phyloP scores from a whole-genome alignment of 2,888 invertebrate species.

The Yponomeuta evonymella region DNA sequence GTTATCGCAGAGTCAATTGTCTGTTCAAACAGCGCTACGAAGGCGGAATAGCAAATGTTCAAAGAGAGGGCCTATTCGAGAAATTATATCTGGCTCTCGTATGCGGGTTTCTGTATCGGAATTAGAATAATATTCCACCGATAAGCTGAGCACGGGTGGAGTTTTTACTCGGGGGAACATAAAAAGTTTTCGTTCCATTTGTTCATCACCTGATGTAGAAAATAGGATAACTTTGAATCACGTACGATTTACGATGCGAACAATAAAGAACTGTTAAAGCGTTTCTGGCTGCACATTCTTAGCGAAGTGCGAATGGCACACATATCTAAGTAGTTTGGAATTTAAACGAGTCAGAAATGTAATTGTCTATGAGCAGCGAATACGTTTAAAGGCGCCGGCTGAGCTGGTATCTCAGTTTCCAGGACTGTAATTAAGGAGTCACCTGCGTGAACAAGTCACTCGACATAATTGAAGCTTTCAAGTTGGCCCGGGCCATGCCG shows the following conservation, averaged over 20 bases:
- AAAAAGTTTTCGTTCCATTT: neutral
- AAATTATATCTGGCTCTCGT: slow-evolving; percentile 31
- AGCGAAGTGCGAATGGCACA: neutral
- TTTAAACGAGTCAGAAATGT: neutral
- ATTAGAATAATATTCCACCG: slow-evolving; percentile 9
- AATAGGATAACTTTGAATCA: neutral
- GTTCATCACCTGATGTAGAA: neutral
- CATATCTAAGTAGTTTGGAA: neutral
- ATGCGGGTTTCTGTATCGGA: slow-evolving; percentile 10
- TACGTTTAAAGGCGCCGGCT: neutral
- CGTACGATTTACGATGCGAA: neutral
- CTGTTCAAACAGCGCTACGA: slow-evolving; percentile 44
- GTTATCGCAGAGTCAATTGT: slow-evolving; percentile 50
- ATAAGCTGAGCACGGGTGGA: neutral
- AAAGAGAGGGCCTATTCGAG: slow-evolving; percentile 28
- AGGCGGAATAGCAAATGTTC: slow-evolving; percentile 46
- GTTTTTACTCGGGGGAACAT: neutral
- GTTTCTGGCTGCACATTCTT: neutral
- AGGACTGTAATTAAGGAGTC: slow-evolving; percentile 67
- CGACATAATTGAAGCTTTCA: slow-evolving; percentile 71
- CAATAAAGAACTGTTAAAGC: neutral
- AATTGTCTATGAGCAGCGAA: neutral
- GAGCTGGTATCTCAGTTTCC: neutral
- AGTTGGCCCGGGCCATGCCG: slow-evolving; percentile 66
- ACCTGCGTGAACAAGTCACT: slow-evolving; percentile 73